A percentile compares a stretch with the other conserved stretches of the same genome.
These are phyloP conservation scores for Lasius platythorax DNA, from an alignment of 2,888 invertebrate genomes.

Conservation along the genomic window DNA sequence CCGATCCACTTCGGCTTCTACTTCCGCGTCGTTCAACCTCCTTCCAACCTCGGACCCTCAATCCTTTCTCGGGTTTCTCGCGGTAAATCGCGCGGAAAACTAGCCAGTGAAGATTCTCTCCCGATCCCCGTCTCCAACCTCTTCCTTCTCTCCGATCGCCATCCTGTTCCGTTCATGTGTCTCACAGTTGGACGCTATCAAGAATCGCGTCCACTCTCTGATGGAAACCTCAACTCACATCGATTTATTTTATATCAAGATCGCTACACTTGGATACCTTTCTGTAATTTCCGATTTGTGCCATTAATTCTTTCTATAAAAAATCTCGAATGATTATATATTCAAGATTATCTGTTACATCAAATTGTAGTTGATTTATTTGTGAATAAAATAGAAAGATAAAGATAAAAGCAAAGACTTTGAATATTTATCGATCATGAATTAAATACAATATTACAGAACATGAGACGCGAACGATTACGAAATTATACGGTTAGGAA, in stretches of 20 bases:
- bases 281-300: background rate
- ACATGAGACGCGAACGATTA: background rate
- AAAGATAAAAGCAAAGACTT: background rate
- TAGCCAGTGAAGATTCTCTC: constrained; percentile 79
- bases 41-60: constrained; percentile 78
- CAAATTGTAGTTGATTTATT: background rate
- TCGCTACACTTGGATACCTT: background rate
- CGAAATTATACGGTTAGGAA: background rate
- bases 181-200: constrained; percentile 65
- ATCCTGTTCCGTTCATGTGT: constrained; percentile 59
- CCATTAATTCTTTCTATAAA: background rate
- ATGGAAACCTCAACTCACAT: constrained; percentile 43
- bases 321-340: background rate
- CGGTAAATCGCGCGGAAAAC: constrained; percentile 84
- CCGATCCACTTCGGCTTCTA: constrained; percentile 59
- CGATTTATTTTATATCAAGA: constrained; percentile 38
- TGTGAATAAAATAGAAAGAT: background rate
- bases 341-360: background rate
- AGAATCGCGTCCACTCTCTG: constrained; percentile 52
- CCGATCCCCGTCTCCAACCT: constrained; percentile 13
- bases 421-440: background rate
- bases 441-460: background rate
- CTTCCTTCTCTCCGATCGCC: constrained; percentile 55
- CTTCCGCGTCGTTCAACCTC: constrained; percentile 67
- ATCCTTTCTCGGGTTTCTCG: constrained; percentile 81